Conservation (phyloP, 2,113 vertebrate genomes). For the Seriola dumerili region DNA sequence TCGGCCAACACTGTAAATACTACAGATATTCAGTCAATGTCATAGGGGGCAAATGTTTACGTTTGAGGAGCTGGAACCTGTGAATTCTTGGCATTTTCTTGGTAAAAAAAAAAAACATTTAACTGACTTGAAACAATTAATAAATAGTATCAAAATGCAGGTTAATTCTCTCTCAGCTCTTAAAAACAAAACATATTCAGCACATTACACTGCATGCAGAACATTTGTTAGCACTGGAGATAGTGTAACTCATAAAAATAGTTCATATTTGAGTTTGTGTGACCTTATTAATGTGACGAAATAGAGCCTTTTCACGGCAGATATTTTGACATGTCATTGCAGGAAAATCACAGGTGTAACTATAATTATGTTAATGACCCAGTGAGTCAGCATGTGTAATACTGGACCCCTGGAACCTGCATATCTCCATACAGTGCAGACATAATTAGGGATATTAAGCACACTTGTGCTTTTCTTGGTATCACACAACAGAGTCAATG, state of each 20-base stretch:
- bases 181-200: background rate
- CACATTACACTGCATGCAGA: background rate
- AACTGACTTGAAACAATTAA: no score
- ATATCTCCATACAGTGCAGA: conserved; percentile 13
- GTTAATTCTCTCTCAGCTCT: no score
- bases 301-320: background rate
- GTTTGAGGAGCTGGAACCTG: no score
- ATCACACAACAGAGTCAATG: background rate
- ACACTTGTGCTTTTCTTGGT: background rate
- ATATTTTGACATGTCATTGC: conserved; percentile 3
- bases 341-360: conserved; percentile 24
- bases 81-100: no score
- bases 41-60: background rate
- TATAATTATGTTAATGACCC: conserved; percentile 1
- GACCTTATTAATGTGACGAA: background rate
- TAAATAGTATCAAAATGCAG: no score
- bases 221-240: background rate
- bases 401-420: background rate
- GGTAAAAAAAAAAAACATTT: no score
- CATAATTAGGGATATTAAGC: conserved; percentile 23
- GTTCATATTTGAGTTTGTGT: background rate
- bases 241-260: no score
- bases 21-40: background rate
- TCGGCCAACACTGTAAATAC: background rate
- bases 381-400: conserved; percentile 21